Evolutionary conservation across 1,140 invertebrate species (phyloP), one percentile per base, ranked within the genome.

Genomic region (Drepana arcuata): DNA sequence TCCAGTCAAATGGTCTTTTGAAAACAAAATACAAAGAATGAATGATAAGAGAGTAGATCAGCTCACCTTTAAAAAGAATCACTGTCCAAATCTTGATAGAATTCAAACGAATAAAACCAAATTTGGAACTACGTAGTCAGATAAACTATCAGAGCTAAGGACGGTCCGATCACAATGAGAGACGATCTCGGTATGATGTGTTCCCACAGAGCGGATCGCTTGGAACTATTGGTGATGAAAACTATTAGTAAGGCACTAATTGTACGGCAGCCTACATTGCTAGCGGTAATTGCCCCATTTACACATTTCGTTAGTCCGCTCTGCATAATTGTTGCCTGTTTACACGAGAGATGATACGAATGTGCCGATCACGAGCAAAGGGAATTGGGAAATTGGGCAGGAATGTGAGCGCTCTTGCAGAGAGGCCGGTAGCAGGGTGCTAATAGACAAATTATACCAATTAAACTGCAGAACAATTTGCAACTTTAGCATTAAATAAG

Each of bases 161-260:
- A 54, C 44, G 61, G 52, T 68, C 62, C 46, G 63, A 54, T 48
- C 65, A 46, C 60, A 50, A 29, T 67, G 70, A 73, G 63, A 63
- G 65, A 36, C 65, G 61, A 56, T 51, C 58, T 55, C 53, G 57
- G 37, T 74, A 56, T 79, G 72, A 72, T 62, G 48, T 50, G 51
- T 42, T 58, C 48, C 34, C 34, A 49, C 47, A 47, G 53, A 34
- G 21, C 47, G 56, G 37, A 56, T 50, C 46, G 60, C 49, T 51
- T 56, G 54, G 58, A 63, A 67, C 61, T 67, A 65, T 67, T 63
- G 74, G 57, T 79, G 71, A 79, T 79, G 71, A 75, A 78, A 82
- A 77, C 74, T 74, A 78, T 79, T 79, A 82, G 74, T 75, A 58
- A 50, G 47, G 53, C 53, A 78, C 78, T 82, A 82, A 82, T 82